Percentiles rank a stretch among this genome's conserved stretches.
phyloP scores from a whole-genome alignment of 2,113 vertebrate genomes.

The Eclectus roratus region DNA sequence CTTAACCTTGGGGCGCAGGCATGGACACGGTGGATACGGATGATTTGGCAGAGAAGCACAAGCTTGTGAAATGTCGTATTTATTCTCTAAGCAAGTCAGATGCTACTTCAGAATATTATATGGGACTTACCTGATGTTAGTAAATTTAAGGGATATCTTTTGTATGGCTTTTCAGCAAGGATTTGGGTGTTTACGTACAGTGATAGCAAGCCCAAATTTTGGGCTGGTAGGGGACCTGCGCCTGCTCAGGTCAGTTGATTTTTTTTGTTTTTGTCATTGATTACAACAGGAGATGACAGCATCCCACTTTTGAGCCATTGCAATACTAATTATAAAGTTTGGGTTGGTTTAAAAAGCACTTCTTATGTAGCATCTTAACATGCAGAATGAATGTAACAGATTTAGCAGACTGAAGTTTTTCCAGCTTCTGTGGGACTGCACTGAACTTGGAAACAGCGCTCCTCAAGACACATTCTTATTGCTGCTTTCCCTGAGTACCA shows the following conservation, averaged over 20 bases:
- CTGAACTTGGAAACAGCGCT: not conserved
- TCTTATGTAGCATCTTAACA: not conserved
- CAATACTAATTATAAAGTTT: not conserved
- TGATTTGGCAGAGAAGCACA: not conserved
- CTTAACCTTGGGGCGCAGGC: rapidly evolving
- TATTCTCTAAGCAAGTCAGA: not conserved
- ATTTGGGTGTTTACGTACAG: rapidly evolving
- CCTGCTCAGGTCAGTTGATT: not conserved
- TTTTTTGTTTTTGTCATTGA: not conserved
- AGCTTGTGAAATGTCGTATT: no score
- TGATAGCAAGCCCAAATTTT: not conserved
- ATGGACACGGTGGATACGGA: not conserved
- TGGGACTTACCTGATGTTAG: not conserved
- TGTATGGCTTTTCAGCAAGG: not conserved
- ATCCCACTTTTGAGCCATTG: not conserved
- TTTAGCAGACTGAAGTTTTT: not conserved
- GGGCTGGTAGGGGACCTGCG: not conserved
- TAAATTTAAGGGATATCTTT: not conserved
- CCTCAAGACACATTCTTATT: not conserved
- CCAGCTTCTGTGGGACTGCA: not conserved
- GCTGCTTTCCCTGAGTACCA: not conserved
- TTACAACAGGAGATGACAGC: not conserved
- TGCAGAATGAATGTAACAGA: not conserved
- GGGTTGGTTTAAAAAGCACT: not conserved
- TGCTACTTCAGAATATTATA: not conserved